phyloP scores from a whole-genome alignment of 2,888 invertebrate species.

The Selenia dentaria region DNA sequence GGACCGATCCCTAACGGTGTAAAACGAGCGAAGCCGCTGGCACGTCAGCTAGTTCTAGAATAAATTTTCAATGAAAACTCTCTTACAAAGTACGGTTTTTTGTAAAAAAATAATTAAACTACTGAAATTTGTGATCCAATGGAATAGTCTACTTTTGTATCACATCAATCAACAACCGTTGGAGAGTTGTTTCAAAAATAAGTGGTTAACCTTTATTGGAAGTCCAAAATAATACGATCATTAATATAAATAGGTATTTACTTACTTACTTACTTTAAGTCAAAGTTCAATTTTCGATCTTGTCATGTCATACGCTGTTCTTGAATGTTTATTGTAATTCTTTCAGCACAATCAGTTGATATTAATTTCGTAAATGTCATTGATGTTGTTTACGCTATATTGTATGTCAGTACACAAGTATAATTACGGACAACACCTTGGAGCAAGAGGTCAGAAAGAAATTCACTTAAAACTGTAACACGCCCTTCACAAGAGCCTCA shows the following conservation, averaged over 20 bases:
- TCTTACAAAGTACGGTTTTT: too few species aligned
- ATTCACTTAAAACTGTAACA: slow-evolving; percentile 83
- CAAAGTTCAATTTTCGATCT: slow-evolving; percentile 24
- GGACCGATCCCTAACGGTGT: too few species aligned
- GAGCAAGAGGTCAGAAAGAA: slow-evolving; percentile 83
- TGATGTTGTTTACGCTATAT: slow-evolving; percentile 74
- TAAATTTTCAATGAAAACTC: too few species aligned
- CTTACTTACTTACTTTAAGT: slow-evolving; percentile 4
- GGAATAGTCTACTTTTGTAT: too few species aligned
- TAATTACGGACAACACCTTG: slow-evolving; percentile 79
- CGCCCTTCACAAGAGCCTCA: slow-evolving; percentile 73
- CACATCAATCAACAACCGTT: background rate
- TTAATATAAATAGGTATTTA: background rate
- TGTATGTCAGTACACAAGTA: slow-evolving; percentile 66
- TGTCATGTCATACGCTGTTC: slow-evolving; percentile 19
- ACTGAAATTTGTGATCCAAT: too few species aligned
- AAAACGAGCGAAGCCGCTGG: too few species aligned
- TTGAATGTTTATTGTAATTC: slow-evolving; percentile 33
- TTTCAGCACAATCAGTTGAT: slow-evolving; percentile 35
- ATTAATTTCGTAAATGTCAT: slow-evolving; percentile 67
- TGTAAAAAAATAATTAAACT: too few species aligned
- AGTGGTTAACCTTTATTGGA: background rate
- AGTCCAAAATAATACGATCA: background rate
- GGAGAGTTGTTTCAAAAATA: background rate
- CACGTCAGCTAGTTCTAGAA: too few species aligned